These are phyloP conservation scores for Microchrysa polita DNA, from an alignment of 2,888 invertebrate species.

Conservation along the genomic window DNA sequence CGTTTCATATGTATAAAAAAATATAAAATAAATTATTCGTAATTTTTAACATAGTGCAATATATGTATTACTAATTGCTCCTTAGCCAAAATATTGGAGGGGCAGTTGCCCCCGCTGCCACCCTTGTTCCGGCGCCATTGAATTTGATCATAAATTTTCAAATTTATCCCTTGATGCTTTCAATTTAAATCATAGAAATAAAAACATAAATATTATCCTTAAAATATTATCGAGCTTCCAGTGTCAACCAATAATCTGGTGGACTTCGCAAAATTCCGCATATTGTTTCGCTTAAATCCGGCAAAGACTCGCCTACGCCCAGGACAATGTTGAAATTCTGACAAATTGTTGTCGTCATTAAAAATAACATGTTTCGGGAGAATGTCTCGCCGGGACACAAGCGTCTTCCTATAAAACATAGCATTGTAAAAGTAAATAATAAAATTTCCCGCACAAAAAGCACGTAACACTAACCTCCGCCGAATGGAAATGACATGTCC, in stretches of 20 bases:
- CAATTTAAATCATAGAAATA: not conserved
- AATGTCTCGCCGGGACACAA: conserved; percentile 78
- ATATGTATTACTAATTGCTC: too few species aligned
- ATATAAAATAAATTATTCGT: too few species aligned
- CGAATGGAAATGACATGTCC: conserved; percentile 73
- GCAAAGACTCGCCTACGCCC: conserved; percentile 66
- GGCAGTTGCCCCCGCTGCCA: too few species aligned
- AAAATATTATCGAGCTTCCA: conserved; percentile 52
- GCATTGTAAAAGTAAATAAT: not conserved
- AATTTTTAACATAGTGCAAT: too few species aligned
- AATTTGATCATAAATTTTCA: too few species aligned
- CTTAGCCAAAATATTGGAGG: too few species aligned
- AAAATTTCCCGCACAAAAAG: too few species aligned
- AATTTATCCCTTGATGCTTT: too few species aligned
- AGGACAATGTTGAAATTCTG: conserved; percentile 72
- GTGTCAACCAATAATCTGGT: conserved; percentile 70
- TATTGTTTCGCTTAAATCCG: conserved; percentile 61
- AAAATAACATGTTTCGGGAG: conserved; percentile 73
- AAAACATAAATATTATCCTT: too few species aligned
- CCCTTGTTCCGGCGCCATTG: too few species aligned
- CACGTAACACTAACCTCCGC: conserved; percentile 67
- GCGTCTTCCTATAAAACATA: conserved; percentile 67
- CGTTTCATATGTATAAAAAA: too few species aligned
- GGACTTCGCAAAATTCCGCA: conserved; percentile 68
- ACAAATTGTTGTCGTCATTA: conserved; percentile 69